Conservation (phyloP, 1,140 invertebrate species). For the Euwallacea similis region DNA sequence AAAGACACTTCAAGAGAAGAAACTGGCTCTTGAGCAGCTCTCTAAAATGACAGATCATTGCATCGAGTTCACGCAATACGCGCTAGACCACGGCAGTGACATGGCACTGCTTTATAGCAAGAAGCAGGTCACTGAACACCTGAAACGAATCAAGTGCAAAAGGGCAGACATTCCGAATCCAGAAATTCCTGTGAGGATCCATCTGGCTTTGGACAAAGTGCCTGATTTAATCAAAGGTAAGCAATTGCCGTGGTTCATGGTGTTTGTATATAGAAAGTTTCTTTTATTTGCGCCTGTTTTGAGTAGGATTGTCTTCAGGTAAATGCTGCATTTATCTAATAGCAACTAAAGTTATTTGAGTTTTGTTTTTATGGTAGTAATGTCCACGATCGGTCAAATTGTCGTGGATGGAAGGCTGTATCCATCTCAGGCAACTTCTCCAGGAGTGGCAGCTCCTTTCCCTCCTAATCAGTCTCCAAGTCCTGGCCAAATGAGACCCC, state of each 20-base stretch:
- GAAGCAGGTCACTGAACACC: constrained; percentile 72
- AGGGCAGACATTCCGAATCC: constrained; percentile 82
- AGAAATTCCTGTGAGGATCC: constrained; percentile 79
- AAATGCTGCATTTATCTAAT: constrained; percentile 26
- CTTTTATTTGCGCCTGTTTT: constrained; percentile 23
- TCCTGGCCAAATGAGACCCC: constrained; percentile 49
- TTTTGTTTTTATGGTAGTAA: constrained; percentile 56
- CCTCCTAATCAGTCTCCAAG: constrained; percentile 52
- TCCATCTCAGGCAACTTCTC: constrained; percentile 55
- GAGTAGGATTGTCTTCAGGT: constrained; percentile 47
- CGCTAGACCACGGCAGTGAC: constrained; percentile 77
- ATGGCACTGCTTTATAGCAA: constrained; percentile 83
- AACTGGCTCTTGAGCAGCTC: constrained; percentile 74
- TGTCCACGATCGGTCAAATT: constrained; percentile 72
- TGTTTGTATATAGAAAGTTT: constrained; percentile 13
- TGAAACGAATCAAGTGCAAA: constrained; percentile 76
- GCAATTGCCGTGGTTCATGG: neutral
- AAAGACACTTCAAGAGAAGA: constrained; percentile 80
- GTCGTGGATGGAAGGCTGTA: constrained; percentile 76
- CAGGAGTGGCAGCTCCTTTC: constrained; percentile 46
- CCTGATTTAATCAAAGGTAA: constrained; percentile 75
- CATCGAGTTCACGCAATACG: constrained; percentile 78
- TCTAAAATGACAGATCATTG: constrained; percentile 84
- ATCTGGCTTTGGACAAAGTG: constrained; percentile 74
- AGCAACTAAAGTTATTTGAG: neutral